Base-by-base conservation (phyloP, 2,888 invertebrate genomes). In the Willowsia nigromaculata region DNA sequence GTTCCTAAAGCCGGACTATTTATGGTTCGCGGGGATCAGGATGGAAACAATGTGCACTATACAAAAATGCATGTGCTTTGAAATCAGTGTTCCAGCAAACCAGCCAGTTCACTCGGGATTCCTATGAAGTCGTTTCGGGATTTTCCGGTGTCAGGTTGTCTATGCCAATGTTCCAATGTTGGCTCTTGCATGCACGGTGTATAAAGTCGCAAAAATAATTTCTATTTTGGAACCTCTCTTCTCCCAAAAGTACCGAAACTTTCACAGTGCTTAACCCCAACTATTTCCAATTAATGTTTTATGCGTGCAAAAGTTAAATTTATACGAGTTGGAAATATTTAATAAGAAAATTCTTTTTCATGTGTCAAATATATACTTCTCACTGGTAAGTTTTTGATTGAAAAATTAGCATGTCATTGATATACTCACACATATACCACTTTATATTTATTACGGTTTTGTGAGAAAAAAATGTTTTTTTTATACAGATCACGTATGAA, bases 161-260 rank as follows among this genome's bases (percentile, higher is more conserved):
- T 87, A n/a, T n/a, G 71, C 43, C 50, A 40, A 22, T n/a, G n/a
- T n/a, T n/a, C 81, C 81, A 80, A 87, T 81, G 37, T 68, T 18
- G 13, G 80, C 80, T 68, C 27, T 37, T 27, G 68, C 53, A 71
- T 53, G 53, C 86, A 80, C 62, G n/a, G 15, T 85, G 22, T n/a
- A n/a, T 15, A 85, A 74, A 74, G 56, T 74, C 53, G 47, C 37
- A 76, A 80, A 86, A 86, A 78, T 47, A 86, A 53, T 78, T 65
- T 86, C 86, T 86, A 86, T 86, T 86, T 86, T 86, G 86, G 86
- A 86, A 80, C 85, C 62, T 33, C 78, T 65, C 78, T 65, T n/a
- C 37, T 18, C 65, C 1, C 37, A 68, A 7, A 13, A 37, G 27
- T 18, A 68, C 33, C 1, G 22, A 40, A 18, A 40, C 4, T 68